Evolutionary conservation across 2,113 vertebrate genomes (phyloP).

Genomic region (Mugil cephalus): DNA sequence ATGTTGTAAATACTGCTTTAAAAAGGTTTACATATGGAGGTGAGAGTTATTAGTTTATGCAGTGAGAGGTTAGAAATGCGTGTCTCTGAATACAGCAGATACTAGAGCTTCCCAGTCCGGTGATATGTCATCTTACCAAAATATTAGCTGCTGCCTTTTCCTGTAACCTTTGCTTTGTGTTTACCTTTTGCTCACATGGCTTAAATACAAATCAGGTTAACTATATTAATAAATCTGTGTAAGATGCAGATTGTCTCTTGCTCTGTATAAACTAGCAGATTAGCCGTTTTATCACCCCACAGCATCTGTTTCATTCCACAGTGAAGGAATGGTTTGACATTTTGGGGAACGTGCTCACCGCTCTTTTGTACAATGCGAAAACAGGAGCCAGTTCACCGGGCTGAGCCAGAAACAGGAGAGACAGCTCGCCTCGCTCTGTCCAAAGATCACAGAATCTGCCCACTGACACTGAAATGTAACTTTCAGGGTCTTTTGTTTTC

Average conservation of each 20-base stretch:
- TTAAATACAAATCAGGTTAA: conserved; percentile 7
- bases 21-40: conserved; percentile 69
- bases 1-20: conserved; percentile 75
- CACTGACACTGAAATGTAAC: no score
- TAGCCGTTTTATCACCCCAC: background rate
- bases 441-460: no score
- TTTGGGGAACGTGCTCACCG: background rate
- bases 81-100: conserved; percentile 11
- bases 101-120: conserved; percentile 17
- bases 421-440: no score
- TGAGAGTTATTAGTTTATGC: conserved; percentile 70
- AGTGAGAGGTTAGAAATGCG: conserved; percentile 35
- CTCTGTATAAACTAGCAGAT: background rate
- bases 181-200: conserved; percentile 32
- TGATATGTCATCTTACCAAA: conserved; percentile 36
- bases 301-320: background rate
- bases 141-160: conserved; percentile 28
- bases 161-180: conserved; percentile 13
- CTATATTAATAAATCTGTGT: conserved; percentile 19
- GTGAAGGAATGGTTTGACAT: background rate
- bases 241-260: background rate
- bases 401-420: background rate
- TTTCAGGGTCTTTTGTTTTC: no score
- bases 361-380: background rate
- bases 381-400: background rate